phyloP scores from a whole-genome alignment of 2,797 vertebrate species.

The Gymnodraco acuticeps region DNA sequence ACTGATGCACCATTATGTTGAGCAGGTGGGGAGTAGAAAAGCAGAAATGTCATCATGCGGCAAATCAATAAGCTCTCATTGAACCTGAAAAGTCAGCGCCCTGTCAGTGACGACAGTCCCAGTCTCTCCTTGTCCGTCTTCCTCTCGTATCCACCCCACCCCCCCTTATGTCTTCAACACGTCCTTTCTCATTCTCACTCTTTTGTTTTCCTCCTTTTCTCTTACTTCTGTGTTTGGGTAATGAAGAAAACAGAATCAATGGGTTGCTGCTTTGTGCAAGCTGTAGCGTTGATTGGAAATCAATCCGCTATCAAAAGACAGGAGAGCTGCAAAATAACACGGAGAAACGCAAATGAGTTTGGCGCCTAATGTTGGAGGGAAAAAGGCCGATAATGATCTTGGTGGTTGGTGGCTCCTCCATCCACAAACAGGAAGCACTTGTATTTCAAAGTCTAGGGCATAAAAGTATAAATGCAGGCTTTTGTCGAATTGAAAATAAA shows the following conservation, averaged over 20 bases:
- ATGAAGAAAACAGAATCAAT: conserved; percentile 74
- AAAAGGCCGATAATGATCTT: conserved; percentile 13
- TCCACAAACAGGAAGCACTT: conserved; percentile 34
- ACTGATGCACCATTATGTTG: conserved; percentile 29
- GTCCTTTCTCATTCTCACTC: conserved; percentile 11
- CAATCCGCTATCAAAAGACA: conserved; percentile 71
- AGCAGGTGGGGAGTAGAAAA: conserved; percentile 39
- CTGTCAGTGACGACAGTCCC: conserved; percentile 38
- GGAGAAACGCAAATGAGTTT: conserved; percentile 41
- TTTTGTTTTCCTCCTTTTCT: conserved; percentile 8
- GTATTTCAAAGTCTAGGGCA: too few relatives aligned
- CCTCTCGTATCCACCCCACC: background rate
- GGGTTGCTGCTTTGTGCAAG: conserved; percentile 57
- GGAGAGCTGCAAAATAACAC: conserved; percentile 55
- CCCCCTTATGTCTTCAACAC: conserved; percentile 8
- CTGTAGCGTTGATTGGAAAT: conserved; percentile 71
- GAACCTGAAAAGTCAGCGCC: conserved; percentile 47
- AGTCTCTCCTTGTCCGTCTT: conserved; percentile 27
- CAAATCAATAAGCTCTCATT: conserved; percentile 60
- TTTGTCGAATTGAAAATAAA: too few relatives aligned
- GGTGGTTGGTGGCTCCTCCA: conserved; percentile 24
- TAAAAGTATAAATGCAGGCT: too few relatives aligned
- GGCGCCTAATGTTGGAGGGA: background rate
- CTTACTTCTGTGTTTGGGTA: conserved; percentile 54
- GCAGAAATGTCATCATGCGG: conserved; percentile 53